A percentile compares a stretch with the other conserved stretches of the same genome.
phyloP scores from a whole-genome alignment of 1,140 invertebrate genomes.

The Drosophila nebulosa region DNA sequence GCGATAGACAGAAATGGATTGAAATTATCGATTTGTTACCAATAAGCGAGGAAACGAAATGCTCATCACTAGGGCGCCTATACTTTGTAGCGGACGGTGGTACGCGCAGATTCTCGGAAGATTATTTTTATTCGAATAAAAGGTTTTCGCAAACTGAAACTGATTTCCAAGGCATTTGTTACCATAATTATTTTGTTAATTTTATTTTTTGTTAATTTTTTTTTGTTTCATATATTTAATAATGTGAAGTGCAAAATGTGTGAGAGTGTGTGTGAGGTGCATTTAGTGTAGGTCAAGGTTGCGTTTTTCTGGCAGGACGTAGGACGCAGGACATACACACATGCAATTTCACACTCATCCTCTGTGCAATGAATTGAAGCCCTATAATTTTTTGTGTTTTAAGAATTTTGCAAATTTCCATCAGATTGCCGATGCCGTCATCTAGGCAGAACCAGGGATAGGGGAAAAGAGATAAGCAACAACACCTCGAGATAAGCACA shows the following conservation, averaged over 20 bases:
- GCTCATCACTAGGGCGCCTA: too few species aligned
- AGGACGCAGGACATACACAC: neutral
- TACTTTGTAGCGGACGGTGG: too few species aligned
- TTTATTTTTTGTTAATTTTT: neutral
- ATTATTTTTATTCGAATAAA: neutral
- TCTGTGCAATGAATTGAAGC: conserved; percentile 14
- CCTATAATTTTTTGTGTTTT: conserved; percentile 17
- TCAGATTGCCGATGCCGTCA: neutral
- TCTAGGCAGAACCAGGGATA: neutral
- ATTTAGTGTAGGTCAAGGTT: neutral
- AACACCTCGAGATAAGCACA: neutral
- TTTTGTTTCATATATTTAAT: neutral
- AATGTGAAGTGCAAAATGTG: neutral
- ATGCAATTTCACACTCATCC: neutral
- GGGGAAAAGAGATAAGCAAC: neutral
- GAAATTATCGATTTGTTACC: too few species aligned
- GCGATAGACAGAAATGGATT: too few species aligned
- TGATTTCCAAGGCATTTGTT: neutral
- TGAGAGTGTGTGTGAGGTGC: neutral
- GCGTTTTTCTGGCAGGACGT: neutral
- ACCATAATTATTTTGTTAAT: neutral
- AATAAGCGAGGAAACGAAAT: too few species aligned
- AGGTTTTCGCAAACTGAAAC: neutral
- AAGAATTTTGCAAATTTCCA: neutral
- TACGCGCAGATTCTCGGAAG: neutral